phyloP scores from a whole-genome alignment of 1,140 invertebrate species.

The Drosophila leontia region DNA sequence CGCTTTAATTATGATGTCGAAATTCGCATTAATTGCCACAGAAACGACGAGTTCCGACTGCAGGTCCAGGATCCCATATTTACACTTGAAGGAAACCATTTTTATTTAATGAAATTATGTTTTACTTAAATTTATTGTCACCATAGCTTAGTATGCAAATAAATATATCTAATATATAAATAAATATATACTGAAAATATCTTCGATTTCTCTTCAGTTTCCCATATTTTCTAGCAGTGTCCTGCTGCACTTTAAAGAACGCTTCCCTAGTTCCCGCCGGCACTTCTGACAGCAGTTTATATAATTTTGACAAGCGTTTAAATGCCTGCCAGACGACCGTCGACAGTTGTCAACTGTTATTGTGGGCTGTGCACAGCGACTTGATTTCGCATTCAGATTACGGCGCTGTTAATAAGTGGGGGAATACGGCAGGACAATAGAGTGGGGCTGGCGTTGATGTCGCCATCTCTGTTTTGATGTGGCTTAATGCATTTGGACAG shows the following conservation, averaged over 20 bases:
- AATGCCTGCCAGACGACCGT: slow-evolving; percentile 69
- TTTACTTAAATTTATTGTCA: too few relatives aligned
- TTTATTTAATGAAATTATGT: background rate
- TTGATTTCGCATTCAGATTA: slow-evolving; percentile 75
- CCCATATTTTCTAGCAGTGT: slow-evolving; percentile 2
- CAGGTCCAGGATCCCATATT: slow-evolving; percentile 5
- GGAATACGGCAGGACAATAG: background rate
- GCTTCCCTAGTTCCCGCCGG: slow-evolving; percentile 32
- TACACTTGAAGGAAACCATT: slow-evolving; percentile 11
- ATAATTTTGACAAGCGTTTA: slow-evolving; percentile 80
- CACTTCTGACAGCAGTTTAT: slow-evolving; percentile 69
- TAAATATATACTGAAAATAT: too few relatives aligned
- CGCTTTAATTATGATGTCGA: slow-evolving; percentile 82
- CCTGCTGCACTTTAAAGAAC: slow-evolving; percentile 25
- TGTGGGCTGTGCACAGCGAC: slow-evolving; percentile 50
- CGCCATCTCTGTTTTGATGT: slow-evolving; percentile 61
- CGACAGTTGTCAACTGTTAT: slow-evolving; percentile 81
- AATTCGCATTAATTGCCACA: slow-evolving; percentile 79
- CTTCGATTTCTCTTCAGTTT: too few relatives aligned
- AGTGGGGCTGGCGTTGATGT: slow-evolving; percentile 24
- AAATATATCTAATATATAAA: too few relatives aligned
- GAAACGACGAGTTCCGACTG: slow-evolving; percentile 57
- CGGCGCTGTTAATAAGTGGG: slow-evolving; percentile 57
- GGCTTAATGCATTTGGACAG: slow-evolving; percentile 74
- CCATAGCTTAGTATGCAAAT: too few relatives aligned